A percentile compares a stretch with the other conserved stretches of the same genome.
These are phyloP conservation scores for Trichonephila inaurata DNA, from an alignment of 1,140 invertebrate genomes.

Conservation along the genomic window DNA sequence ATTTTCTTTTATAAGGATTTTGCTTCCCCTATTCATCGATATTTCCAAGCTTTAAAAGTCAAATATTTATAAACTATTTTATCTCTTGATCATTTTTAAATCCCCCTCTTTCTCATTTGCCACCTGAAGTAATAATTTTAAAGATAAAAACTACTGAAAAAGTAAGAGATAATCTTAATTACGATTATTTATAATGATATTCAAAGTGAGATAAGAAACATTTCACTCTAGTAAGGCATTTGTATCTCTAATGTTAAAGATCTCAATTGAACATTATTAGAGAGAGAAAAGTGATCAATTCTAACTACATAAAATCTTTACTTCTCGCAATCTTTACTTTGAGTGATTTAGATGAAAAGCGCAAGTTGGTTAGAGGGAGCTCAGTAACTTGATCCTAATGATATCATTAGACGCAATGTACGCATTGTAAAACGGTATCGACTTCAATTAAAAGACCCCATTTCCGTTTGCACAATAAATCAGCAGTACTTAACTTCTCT, in stretches of 20 bases:
- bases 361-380: background rate
- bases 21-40: too few relatives aligned
- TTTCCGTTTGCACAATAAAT: constrained; percentile 48
- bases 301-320: background rate
- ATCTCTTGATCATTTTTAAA: too few relatives aligned
- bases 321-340: constrained; percentile 7
- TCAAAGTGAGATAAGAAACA: background rate
- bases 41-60: too few relatives aligned
- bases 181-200: background rate
- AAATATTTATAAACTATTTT: too few relatives aligned
- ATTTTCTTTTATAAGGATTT: too few relatives aligned
- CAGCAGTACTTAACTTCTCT: constrained; percentile 10
- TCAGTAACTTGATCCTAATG: constrained; percentile 43
- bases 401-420: constrained; percentile 58
- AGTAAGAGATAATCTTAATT: background rate
- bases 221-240: background rate
- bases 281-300: background rate
- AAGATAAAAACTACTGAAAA: background rate
- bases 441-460: constrained; percentile 45
- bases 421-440: constrained; percentile 44
- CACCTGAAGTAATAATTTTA: too few relatives aligned
- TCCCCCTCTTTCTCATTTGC: too few relatives aligned
- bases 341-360: constrained; percentile 38
- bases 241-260: background rate
- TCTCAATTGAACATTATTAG: background rate